Evolutionary conservation across 2,797 vertebrate genomes (phyloP).

Genomic region (Spinibarbus caldwelli): DNA sequence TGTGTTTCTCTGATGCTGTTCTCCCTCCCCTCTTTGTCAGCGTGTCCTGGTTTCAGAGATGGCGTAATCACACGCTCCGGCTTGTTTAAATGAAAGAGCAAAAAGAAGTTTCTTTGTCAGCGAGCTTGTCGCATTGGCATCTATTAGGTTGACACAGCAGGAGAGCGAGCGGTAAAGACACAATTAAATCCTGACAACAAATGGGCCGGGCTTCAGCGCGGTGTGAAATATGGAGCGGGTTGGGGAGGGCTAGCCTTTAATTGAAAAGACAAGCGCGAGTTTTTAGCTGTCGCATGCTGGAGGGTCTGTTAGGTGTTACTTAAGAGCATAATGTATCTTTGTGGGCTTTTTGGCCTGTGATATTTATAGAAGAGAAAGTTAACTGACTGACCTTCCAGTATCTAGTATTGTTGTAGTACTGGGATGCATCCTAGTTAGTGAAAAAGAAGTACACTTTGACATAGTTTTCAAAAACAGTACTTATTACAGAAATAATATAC

Average conservation of each 20-base stretch:
- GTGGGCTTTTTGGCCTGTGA: background rate
- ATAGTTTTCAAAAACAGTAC: background rate
- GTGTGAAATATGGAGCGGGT: slow-evolving; percentile 35
- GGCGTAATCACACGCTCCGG: slow-evolving; percentile 44
- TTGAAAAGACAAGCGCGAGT: slow-evolving; percentile 38
- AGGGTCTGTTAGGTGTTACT: background rate
- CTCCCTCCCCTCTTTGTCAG: background rate
- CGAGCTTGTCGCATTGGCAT: slow-evolving; percentile 37
- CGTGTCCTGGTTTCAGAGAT: slow-evolving; percentile 1
- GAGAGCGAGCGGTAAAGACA: slow-evolving; percentile 43
- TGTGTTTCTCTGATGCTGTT: background rate
- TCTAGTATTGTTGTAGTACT: too few relatives aligned
- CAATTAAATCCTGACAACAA: slow-evolving; percentile 59
- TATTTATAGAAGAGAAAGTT: background rate
- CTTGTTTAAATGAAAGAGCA: slow-evolving; percentile 45
- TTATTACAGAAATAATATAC: too few relatives aligned
- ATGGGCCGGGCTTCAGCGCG: slow-evolving; percentile 30
- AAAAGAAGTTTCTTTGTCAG: slow-evolving; percentile 39
- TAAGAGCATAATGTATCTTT: background rate
- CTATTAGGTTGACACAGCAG: slow-evolving; percentile 48
- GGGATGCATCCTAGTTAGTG: background rate
- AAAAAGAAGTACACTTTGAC: background rate
- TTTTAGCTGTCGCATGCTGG: slow-evolving; percentile 36
- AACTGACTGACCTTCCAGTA: background rate
- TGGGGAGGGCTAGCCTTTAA: slow-evolving; percentile 49